A percentile compares a stretch with the other conserved stretches of the same genome.
These are phyloP conservation scores for Sapayoa aenigma DNA, from an alignment of 2,113 vertebrate genomes.

Conservation along the genomic window DNA sequence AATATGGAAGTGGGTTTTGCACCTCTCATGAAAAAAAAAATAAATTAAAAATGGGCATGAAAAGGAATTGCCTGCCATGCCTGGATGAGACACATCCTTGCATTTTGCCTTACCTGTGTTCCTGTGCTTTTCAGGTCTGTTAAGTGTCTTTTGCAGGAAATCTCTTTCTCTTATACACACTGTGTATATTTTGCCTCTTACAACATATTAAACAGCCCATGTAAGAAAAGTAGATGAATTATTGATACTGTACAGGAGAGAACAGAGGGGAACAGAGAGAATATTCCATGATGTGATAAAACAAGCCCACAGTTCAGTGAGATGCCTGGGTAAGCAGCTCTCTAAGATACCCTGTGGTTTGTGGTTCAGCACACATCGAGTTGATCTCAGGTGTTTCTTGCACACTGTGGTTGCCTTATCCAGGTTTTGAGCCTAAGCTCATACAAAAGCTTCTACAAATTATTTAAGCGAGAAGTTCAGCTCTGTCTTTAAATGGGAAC, in stretches of 20 bases:
- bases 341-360: neutral
- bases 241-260: neutral
- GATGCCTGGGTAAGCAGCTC: neutral
- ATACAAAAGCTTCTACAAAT: neutral
- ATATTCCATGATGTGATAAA: neutral
- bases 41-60: neutral
- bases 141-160: neutral
- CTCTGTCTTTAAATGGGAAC: neutral
- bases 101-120: fast-evolving
- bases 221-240: neutral
- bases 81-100: neutral
- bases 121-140: neutral
- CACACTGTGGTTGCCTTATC: neutral
- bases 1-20: neutral
- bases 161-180: neutral
- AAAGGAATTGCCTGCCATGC: neutral
- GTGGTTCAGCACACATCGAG: neutral
- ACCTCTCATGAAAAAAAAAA: neutral
- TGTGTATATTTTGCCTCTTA: neutral
- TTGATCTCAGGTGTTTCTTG: neutral
- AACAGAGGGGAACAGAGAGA: conserved; percentile 1
- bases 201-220: neutral
- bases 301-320: neutral
- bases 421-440: neutral
- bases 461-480: neutral